A percentile compares a stretch with the other conserved stretches of the same genome.
Evolutionary conservation across 2,888 invertebrate species (phyloP).

Genomic region (Parnassius glacialis): DNA sequence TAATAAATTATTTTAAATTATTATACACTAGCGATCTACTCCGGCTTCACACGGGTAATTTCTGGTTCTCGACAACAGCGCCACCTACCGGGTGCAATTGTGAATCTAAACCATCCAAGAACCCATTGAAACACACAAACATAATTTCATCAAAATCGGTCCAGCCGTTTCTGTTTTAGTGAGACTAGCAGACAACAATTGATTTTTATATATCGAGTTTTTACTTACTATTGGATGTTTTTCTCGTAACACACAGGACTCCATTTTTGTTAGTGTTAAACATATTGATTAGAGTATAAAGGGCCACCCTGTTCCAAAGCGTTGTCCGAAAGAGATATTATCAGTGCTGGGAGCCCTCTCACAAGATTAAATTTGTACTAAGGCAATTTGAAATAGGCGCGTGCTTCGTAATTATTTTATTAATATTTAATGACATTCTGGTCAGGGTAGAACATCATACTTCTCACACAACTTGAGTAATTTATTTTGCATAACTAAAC

Average conservation of each 20-base stretch:
- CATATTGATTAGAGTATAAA: slow-evolving; percentile 9
- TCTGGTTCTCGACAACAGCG: too few species aligned
- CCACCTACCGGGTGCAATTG: too few species aligned
- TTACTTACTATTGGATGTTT: too few species aligned
- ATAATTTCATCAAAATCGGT: too few species aligned
- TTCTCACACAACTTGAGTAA: background rate
- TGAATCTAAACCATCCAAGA: too few species aligned
- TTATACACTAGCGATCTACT: too few species aligned
- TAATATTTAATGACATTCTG: slow-evolving; percentile 17
- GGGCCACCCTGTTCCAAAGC: slow-evolving; percentile 3
- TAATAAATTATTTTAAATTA: too few species aligned
- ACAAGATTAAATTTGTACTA: slow-evolving; percentile 23
- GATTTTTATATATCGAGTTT: too few species aligned
- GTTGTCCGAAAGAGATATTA: slow-evolving; percentile 17
- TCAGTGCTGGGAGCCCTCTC: slow-evolving; percentile 20
- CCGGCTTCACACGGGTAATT: too few species aligned
- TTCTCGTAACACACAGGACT: background rate
- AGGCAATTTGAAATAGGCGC: slow-evolving; percentile 12
- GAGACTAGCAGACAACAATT: too few species aligned
- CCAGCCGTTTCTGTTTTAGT: too few species aligned
- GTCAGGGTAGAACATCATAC: background rate
- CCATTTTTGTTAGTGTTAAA: background rate
- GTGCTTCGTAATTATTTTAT: slow-evolving; percentile 23
- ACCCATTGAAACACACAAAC: too few species aligned
- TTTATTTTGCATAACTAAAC: background rate